Evolutionary conservation across 1,140 invertebrate species (phyloP), one percentile per base, ranked within the genome.

Genomic region (Acromyrmex echinatior): DNA sequence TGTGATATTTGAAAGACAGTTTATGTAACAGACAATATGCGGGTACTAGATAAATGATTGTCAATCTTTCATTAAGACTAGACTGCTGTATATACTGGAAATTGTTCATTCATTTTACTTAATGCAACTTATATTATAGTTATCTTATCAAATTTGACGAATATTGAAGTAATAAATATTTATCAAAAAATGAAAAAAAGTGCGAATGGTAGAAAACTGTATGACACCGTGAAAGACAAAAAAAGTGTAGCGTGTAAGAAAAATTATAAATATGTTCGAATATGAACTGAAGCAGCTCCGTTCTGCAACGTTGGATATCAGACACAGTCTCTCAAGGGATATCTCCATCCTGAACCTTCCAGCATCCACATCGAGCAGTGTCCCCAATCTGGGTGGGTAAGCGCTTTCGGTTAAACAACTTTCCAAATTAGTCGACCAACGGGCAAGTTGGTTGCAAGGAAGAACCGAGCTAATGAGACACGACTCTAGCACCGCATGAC

Each of bases 321-420:
- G 35, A 78, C 58, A 49, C 21, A 12, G 85, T 60, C 53, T 86
- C 73, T 60, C 81, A 53, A 25, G 78, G 53, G 63, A 65, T 1
- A 28, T 45, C 45, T 0, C 25, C 31, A 10, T 78, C 31, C 21
- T 7, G 45, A 35, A 28, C 39, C 45, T 16, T 49, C 10, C 18
- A 31, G 18, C 18, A 45, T 51, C 58, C 51, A 39, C 49, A 53
- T 76, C 74, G 28, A 49, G 21, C 9, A 28, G 62, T 28, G 58
- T 68, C 65, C 73, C 56, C 68, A 70, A 86, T 86, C 86, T 53
- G 56, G 79, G 18, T 63, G 68, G 80, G 45, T 84, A 87, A 87
- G 86, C 86, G 79, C 86, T 87, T 87, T 86, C 74, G 74, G 58
- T 68, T 74, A 81, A 77, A 78, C 60, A 81, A 82, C 76, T 81